Percentiles rank a stretch among this genome's conserved stretches.
These are phyloP conservation scores for Eupsilia transversa DNA, from an alignment of 2,888 invertebrate genomes.

Conservation along the genomic window DNA sequence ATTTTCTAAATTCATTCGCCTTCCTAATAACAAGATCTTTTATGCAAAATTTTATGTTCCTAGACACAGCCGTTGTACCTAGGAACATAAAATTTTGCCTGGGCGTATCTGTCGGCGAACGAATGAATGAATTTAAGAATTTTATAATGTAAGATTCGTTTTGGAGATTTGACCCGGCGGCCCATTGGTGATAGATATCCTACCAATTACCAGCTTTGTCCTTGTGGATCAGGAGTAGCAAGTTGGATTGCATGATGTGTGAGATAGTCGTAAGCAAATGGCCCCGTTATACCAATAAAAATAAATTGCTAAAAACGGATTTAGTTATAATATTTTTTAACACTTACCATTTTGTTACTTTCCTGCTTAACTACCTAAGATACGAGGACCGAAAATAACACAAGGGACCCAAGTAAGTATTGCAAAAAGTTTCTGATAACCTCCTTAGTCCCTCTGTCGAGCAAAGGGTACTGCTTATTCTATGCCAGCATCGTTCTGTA, in stretches of 20 bases:
- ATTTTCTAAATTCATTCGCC: neutral
- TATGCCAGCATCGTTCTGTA: neutral
- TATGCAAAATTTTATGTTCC: neutral
- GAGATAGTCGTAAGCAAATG: neutral
- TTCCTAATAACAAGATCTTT: neutral
- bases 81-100: too few species aligned
- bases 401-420: slow-evolving; percentile 40
- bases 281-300: neutral
- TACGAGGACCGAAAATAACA: slow-evolving; percentile 4
- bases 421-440: neutral
- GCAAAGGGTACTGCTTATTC: neutral
- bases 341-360: neutral
- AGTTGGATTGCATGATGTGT: neutral
- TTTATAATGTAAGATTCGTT: too few species aligned
- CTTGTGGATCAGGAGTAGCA: neutral
- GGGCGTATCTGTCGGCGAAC: too few species aligned
- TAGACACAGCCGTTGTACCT: too few species aligned
- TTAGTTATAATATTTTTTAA: neutral
- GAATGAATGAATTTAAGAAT: too few species aligned
- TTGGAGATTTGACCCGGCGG: too few species aligned
- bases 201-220: neutral
- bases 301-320: neutral
- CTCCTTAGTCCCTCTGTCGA: neutral
- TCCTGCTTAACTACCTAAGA: slow-evolving; percentile 47
- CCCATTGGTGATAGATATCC: too few species aligned